These are phyloP conservation scores for Cyphomyrmex costatus DNA, from an alignment of 1,140 invertebrate species.

Conservation along the genomic window DNA sequence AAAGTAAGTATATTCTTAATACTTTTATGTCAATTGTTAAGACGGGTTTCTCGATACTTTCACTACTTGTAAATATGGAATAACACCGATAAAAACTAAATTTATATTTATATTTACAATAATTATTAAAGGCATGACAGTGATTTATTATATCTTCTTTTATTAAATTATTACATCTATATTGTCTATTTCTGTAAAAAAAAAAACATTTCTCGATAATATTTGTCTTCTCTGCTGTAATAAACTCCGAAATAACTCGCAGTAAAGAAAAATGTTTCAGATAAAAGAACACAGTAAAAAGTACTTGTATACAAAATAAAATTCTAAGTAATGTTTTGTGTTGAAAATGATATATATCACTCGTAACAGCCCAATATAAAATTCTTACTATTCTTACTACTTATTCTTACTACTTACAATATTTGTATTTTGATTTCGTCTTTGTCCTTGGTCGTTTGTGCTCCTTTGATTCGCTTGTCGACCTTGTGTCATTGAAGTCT, in stretches of 20 bases:
- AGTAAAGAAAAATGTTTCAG: constrained; percentile 9
- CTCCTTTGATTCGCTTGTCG: constrained; percentile 37
- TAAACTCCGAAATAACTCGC: too few species aligned
- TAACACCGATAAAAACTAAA: too few species aligned
- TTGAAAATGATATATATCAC: background rate
- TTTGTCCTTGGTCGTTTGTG: constrained; percentile 64
- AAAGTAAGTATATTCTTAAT: too few species aligned
- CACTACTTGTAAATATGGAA: too few species aligned
- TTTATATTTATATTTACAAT: too few species aligned
- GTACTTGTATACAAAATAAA: background rate
- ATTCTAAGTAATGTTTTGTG: background rate
- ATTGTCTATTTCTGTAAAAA: background rate
- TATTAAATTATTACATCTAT: too few species aligned
- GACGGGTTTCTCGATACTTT: too few species aligned
- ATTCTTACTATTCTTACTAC: too few species aligned
- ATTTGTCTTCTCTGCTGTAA: background rate
- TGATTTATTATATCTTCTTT: too few species aligned
- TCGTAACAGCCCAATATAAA: background rate
- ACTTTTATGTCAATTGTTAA: too few species aligned
- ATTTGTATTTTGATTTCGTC: constrained; percentile 65
- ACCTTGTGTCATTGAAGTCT: constrained; percentile 3
- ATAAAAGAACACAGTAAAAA: background rate
- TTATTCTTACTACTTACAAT: constrained; percentile 64
- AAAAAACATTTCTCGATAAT: background rate
- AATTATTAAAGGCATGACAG: too few species aligned